Conservation (phyloP, 1,140 invertebrate species). For the Bursaphelenchus mucronatus region DNA sequence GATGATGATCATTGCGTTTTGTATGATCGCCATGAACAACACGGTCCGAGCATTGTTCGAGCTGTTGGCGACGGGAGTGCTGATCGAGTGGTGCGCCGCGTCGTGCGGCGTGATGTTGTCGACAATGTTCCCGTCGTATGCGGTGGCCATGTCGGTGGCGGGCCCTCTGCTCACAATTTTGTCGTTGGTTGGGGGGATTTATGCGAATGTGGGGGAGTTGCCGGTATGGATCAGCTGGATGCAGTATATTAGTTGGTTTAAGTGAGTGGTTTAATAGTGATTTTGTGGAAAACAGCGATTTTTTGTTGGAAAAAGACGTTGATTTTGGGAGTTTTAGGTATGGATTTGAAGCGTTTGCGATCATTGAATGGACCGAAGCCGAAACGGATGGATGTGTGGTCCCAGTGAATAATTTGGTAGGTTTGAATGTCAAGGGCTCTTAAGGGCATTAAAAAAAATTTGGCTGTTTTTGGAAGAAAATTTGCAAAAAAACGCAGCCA, state of each 20-base stretch:
- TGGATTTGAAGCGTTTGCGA: constrained; percentile 57
- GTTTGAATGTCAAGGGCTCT: too few species aligned
- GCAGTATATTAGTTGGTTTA: constrained; percentile 57
- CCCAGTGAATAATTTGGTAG: background rate
- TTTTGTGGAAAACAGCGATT: too few species aligned
- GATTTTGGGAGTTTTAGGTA: constrained; percentile 36
- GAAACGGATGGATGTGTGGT: constrained; percentile 8
- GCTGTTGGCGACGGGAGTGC: constrained; percentile 44
- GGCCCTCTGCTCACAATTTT: constrained; percentile 55
- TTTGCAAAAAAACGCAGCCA: too few species aligned
- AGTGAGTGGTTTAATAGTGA: constrained; percentile 11
- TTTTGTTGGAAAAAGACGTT: too few species aligned
- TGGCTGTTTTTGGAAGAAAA: too few species aligned
- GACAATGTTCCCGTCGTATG: constrained; percentile 49
- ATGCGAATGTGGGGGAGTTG: constrained; percentile 52
- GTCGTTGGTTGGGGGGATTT: constrained; percentile 59
- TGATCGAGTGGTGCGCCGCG: constrained; percentile 53
- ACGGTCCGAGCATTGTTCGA: constrained; percentile 28
- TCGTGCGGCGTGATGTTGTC: constrained; percentile 59
- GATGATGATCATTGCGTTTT: constrained; percentile 50
- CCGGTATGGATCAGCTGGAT: constrained; percentile 53
- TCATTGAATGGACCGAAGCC: constrained; percentile 51
- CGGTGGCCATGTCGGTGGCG: constrained; percentile 46
- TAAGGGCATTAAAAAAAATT: too few species aligned
- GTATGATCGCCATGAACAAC: constrained; percentile 52